phyloP scores from a whole-genome alignment of 2,888 invertebrate genomes.

The Rugalucina vietnamica region DNA sequence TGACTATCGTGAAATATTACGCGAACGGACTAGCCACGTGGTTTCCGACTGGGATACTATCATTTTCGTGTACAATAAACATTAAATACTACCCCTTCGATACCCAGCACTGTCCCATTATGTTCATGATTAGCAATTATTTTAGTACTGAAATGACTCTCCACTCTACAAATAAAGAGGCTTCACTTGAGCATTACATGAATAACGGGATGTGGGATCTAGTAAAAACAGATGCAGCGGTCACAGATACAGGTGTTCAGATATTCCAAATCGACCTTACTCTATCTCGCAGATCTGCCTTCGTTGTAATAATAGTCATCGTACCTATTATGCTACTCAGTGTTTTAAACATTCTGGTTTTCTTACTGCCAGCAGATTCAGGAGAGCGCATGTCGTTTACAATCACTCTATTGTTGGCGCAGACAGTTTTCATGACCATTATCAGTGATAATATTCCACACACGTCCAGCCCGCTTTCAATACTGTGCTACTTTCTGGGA shows the following conservation, averaged over 20 bases:
- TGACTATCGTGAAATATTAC: neutral
- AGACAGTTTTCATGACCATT: too few species aligned
- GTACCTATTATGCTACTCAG: too few species aligned
- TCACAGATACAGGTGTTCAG: neutral
- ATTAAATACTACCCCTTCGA: neutral
- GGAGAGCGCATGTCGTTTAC: too few species aligned
- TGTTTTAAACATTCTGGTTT: too few species aligned
- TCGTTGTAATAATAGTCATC: too few species aligned
- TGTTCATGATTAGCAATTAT: neutral
- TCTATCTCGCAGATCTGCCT: too few species aligned
- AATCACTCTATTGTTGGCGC: too few species aligned
- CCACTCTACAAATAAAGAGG: neutral
- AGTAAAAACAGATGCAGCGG: neutral
- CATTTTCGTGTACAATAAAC: neutral
- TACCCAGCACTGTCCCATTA: neutral
- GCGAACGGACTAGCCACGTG: neutral
- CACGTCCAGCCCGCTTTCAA: too few species aligned
- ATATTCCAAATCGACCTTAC: too few species aligned
- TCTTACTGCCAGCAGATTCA: too few species aligned
- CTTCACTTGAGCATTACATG: neutral
- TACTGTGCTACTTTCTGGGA: too few species aligned
- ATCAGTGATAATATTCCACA: too few species aligned
- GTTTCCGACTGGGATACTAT: neutral
- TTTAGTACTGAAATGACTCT: neutral
- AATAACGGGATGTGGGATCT: neutral